Base-by-base conservation (phyloP, 2,113 vertebrate genomes). In the Taxidea taxus region DNA sequence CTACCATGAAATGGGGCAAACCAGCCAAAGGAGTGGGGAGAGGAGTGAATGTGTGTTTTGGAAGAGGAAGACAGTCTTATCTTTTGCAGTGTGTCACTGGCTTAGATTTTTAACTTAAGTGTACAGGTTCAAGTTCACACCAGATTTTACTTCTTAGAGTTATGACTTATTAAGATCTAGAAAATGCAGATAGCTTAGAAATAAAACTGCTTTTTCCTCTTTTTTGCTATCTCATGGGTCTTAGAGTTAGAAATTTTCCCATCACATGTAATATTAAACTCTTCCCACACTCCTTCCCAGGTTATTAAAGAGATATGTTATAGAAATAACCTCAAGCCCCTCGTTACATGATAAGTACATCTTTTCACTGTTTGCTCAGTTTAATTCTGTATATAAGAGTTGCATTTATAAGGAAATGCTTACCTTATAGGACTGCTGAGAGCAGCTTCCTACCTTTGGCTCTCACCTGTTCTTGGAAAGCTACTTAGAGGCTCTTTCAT, bases 81-180 rank as follows among this genome's bases (percentile, higher is more conserved):
- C 66, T 93, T 93, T 62, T 84, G 27, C 31, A 84, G 23, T 90
- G 14, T 96, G 54, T 96, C 66, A 87, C 42, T 31, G 85, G 75
- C 58, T 95, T 86, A 95, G 68, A 87, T 84, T 97, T 97, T 95
- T 86, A 85, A 96, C 77, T 80, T 90, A 94, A 94, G 85, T 15
- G 7, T 90, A 74, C n/a, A 96, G 87, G 85, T 97, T 96, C 42
- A 72, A 95, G 44, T 72, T 94, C 84, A 93, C 34, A 39, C 34
- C 18, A 85, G 56, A 82, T 23, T 77, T 94, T 56, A 31, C 37
- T 97, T 94, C n/a, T 66, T 95, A 78, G 92, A 94, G 56, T 94
- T 82, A 80, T 58, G 56, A 75, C n/a, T 60, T 84, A 44, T 1
- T 56, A 49, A 92, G 0, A 11, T 75, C 77, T 34, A 92, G 62